Evolutionary conservation across 2,113 vertebrate species (phyloP), one percentile per base, ranked within the genome.

Genomic region (Eurystomus gularis): DNA sequence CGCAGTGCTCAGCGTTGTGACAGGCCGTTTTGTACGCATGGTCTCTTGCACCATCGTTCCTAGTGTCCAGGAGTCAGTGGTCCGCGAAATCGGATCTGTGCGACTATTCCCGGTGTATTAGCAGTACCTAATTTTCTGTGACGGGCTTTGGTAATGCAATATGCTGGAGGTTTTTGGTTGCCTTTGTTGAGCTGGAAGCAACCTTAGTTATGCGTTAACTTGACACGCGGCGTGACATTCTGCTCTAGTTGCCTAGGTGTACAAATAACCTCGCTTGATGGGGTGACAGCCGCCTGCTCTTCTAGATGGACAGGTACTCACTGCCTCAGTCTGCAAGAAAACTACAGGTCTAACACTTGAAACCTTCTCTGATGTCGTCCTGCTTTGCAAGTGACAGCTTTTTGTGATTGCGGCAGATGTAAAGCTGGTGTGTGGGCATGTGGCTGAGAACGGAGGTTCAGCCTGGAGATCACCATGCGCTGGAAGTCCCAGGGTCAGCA

Each of bases 101-200:
- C 54, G 79, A 54, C 77, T 86, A 7, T 88, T 93, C 51, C 42
- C 84, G 24, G 57, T 65, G 17, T 66, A 68, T 69, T 58, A 83
- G 68, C 62, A 18, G 78, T 96, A 44, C 69, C 76, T 78, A 35
- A 81, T 83, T 88, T 93, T 88, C 76, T 88, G 72, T 92, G 88
- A 77, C 39, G 42, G 58, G 28, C 42, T 55, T 88, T 7, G 14
- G 71, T 48, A 92, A 64, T 31, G 55, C 79, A 86, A 4, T 83
- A 19, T 71, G 60, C 79, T 86, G 70, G 46, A 81, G 66, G 64
- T 21, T 73, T 85, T 66, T 93, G 26, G 65, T 78, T 92, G 42
- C 75, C 68, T 90, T 91, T 79, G 37, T 93, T 93, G 25, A 48
- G n/a, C 80, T 95, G 42, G 76, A 86, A 93, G 44, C 76, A 73